Evolutionary conservation across 1,140 invertebrate genomes (phyloP), one percentile per base, ranked within the genome.

Genomic region (Frieseomelitta varia): DNA sequence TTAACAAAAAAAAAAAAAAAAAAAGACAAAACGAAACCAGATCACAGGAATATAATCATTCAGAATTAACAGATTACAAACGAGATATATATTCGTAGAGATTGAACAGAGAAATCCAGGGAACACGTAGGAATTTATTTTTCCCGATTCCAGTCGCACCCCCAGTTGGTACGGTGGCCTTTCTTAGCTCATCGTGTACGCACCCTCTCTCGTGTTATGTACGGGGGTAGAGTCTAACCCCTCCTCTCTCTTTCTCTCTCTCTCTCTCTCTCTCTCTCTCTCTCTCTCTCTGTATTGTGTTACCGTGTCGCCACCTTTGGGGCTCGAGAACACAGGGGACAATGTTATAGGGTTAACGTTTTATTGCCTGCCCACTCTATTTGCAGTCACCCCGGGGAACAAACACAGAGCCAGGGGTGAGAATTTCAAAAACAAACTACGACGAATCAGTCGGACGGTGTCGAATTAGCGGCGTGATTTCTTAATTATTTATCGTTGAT

Each of bases 211-310:
- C 14, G 34, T 74, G 76, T 85, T 67, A 85, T 74, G 74, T 79
- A 71, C 72, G 84, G 76, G 85, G 80, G 78, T 87, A 86, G 89
- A 93, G 92, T 93, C 90, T 93, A 91, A 93, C 92, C 92, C 92
- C 87, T 85, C 90, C 80, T 81, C 39, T 47, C 39, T 47, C 39
- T 47, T 6, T 47, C 39, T 47, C 39, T 47, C 39, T 47, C 39
- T 47, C 39, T 47, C 81, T 72, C 30, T 30, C 30, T 30, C 80
- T 81, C 39, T 47, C 39, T 47, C 39, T 47, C 39, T 47, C 39
- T 47, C 39, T 47, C 39, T 47, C 39, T 39, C 39, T 39, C 81
- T 72, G 88, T 90, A 93, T 93, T 93, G 90, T 92, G 81, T 92
- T 92, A 92, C 92, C 87, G 85, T 84, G 90, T 91, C 91, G 85